Evolutionary conservation across 2,888 invertebrate genomes (phyloP), one percentile per base, ranked within the genome.

Genomic region (Erebia aethiops): DNA sequence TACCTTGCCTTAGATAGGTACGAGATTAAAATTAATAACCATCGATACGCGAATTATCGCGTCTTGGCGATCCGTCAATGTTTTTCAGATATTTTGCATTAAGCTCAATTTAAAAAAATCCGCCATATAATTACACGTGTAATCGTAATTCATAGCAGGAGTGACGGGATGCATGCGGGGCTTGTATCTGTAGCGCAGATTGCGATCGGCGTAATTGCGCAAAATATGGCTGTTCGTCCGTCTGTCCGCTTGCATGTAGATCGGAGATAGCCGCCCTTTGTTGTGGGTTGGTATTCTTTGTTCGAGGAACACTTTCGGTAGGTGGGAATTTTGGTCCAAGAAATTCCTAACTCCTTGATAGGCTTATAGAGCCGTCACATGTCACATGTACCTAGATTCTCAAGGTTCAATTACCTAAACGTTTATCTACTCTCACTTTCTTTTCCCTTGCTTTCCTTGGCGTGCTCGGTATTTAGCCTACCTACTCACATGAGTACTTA

Each of bases 151-250:
- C 77, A 78, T 80, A 80, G 81, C 78, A 76, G 80, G 80, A 76
- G 71, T 73, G 80, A 81, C 80, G 76, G 77, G 74, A 76, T 77
- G 82, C 82, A 79, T 81, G 83, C 84, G 83, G 82, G 83, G 80
- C 81, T 82, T 82, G 82, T 87, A 85, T 87, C 84, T 83, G 84
- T 70, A 80, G 76, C 74, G 74, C 71, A 79, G 90, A 90, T 91
- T 79, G 71, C 75, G 83, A 91, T 90, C 90, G 81, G 75, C 80
- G 83, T 90, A 90, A 90, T 91, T 91, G 87, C 87, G 83, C 84
- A 87, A 90, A 89, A 88, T 88, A 87, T 87, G 82, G 84, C 83
- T 84, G 75, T 87, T 82, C 82, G 84, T 84, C 81, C 81, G 85
- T 87, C 83, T 85, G 85, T 85, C 81, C 80, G 81, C 78, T 82